phyloP scores from a whole-genome alignment of 2,113 vertebrate genomes.

The Anoura caudifer region DNA sequence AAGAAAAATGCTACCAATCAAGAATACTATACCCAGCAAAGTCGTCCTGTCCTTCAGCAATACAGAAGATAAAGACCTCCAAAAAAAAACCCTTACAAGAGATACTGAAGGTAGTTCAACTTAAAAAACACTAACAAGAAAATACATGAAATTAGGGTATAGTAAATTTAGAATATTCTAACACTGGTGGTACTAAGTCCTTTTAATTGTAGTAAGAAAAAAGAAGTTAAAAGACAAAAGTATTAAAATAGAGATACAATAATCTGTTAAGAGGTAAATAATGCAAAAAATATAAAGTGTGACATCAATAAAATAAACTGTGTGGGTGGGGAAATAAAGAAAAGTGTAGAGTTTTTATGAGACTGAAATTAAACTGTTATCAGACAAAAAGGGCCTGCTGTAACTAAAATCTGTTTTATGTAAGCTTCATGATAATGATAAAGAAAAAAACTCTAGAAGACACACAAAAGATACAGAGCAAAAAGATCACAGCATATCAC shows the following conservation, averaged over 20 bases:
- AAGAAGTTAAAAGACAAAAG: neutral
- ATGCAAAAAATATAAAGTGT: neutral
- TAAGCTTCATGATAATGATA: neutral
- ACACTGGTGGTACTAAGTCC: neutral
- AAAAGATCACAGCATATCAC: neutral
- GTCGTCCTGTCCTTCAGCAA: neutral
- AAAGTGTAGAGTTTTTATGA: neutral
- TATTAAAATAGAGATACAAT: neutral
- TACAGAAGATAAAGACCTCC: neutral
- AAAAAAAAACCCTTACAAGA: neutral
- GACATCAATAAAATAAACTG: neutral
- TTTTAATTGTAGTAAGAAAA: neutral
- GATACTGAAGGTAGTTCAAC: neutral
- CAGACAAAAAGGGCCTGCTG: neutral
- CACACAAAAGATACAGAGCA: neutral
- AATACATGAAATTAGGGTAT: neutral
- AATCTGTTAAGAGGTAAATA: neutral
- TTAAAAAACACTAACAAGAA: neutral
- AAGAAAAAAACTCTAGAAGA: neutral
- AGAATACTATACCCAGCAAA: neutral
- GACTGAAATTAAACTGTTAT: neutral
- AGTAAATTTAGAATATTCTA: neutral
- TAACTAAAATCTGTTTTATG: neutral
- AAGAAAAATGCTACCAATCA: neutral
- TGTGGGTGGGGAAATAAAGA: neutral